Conservation (phyloP, 2,113 vertebrate genomes). For the Nerophis ophidion region DNA sequence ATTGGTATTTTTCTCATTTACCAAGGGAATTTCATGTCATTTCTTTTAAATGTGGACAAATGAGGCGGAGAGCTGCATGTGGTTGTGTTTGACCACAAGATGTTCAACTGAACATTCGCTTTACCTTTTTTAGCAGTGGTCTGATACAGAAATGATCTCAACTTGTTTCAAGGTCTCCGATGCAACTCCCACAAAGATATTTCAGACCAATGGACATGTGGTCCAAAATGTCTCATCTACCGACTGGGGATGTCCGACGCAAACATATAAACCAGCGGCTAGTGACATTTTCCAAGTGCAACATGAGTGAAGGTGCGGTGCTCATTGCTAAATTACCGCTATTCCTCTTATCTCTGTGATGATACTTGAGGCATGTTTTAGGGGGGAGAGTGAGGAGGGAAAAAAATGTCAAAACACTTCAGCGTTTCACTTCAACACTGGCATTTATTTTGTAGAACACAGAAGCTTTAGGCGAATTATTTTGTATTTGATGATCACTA, state of each 20-base stretch:
- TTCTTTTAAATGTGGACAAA: no score
- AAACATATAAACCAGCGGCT: conserved; percentile 27
- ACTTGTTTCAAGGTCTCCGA: neutral
- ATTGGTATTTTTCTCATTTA: no score
- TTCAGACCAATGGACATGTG: neutral
- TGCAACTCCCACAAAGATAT: conserved; percentile 11
- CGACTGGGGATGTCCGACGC: conserved; percentile 27
- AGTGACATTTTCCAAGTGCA: conserved; percentile 38
- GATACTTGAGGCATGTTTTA: conserved; percentile 20
- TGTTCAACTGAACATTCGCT: no score
- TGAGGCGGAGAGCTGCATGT: no score
- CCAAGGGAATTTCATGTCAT: no score
- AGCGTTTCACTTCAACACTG: conserved; percentile 1
- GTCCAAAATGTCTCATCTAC: conserved; percentile 24
- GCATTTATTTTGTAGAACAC: conserved; percentile 12
- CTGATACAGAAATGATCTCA: no score
- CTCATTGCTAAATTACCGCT: conserved; percentile 40
- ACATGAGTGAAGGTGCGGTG: conserved; percentile 28
- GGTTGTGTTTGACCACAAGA: no score
- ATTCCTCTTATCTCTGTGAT: conserved; percentile 41
- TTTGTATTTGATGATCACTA: no score
- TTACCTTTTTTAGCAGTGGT: no score
- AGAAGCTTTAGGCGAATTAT: no score
- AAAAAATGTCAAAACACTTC: conserved; percentile 31
- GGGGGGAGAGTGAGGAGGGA: neutral